These are phyloP conservation scores for Bubo blakistoni DNA, from an alignment of 2,113 vertebrate genomes.

Conservation along the genomic window DNA sequence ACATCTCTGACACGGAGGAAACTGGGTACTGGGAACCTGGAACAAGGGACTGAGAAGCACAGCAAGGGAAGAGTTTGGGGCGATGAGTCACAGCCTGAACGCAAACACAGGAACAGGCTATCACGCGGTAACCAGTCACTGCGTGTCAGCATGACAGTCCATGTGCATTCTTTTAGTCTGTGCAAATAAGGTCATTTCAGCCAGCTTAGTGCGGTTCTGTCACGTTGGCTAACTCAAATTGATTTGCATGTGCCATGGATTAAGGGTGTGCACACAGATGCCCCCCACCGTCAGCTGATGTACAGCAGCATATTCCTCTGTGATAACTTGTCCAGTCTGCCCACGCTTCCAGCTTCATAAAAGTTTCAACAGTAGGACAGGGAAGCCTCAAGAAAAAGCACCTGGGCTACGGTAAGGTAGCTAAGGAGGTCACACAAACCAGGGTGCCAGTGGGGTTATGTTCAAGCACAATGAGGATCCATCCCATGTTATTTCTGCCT, in stretches of 20 bases:
- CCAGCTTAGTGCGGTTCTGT: conserved; percentile 9
- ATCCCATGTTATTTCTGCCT: neutral
- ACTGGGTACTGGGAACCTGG: conserved; percentile 16
- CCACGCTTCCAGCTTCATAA: neutral
- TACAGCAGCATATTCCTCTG: neutral
- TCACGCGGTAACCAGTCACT: neutral
- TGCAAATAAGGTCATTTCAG: conserved; percentile 43
- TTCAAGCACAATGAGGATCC: neutral
- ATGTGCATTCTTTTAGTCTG: conserved; percentile 41
- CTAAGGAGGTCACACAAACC: neutral
- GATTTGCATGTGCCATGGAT: conserved; percentile 41
- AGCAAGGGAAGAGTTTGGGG: conserved; percentile 15
- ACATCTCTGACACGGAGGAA: conserved; percentile 2
- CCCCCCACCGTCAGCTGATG: neutral
- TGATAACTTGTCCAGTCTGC: neutral
- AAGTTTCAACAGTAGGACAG: neutral
- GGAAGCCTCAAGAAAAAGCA: neutral
- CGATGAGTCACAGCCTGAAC: conserved; percentile 33
- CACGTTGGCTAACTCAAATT: neutral
- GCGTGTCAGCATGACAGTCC: neutral
- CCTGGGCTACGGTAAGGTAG: neutral
- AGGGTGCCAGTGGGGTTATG: neutral
- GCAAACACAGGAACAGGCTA: neutral
- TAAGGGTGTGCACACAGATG: neutral
- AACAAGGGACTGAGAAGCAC: neutral